Evolutionary conservation across 1,140 invertebrate genomes (phyloP), one percentile per base, ranked within the genome.

Genomic region (Patella vulgata): DNA sequence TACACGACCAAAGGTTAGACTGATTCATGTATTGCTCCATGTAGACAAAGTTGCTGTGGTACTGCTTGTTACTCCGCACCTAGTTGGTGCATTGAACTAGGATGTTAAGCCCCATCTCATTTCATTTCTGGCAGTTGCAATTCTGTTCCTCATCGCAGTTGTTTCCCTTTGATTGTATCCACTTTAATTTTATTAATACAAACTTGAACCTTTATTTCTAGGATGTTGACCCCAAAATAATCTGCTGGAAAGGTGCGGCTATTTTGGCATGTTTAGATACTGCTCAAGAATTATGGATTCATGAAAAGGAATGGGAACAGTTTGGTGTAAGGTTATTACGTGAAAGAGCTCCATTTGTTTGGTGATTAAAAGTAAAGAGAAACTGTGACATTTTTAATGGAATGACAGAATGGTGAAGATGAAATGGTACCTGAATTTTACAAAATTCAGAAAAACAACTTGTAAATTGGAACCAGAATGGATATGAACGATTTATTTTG

Each of bases 181-280:
- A n/a, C n/a, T n/a, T n/a, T 47, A 55, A 39, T 21, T n/a, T n/a
- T n/a, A n/a, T n/a, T n/a, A n/a, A n/a, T n/a, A n/a, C n/a, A n/a
- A n/a, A n/a, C n/a, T n/a, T n/a, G n/a, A n/a, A n/a, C n/a, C n/a
- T n/a, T n/a, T n/a, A n/a, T 46, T 50, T 48, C 0, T 93, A 97
- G 83, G 95, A 97, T 73, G 92, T 95, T 86, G 94, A 97, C 84
- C 91, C 94, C 1, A 88, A 91, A 23, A 91, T 93, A 83, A 92
- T 92, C 0, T 87, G 92, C 0, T 97, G 95, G 95, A 97, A 97
- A 84, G 96, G 96, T 11, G 95, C 95, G 3, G 91, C 93, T 3
- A 92, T 98, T 17, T 90, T 97, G 88, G 93, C 93, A 2, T 94
- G 93, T 60, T 67, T 84, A 44, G 96, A 98, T 83, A 94, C 95